phyloP scores from a whole-genome alignment of 2,888 invertebrate genomes.

The Biston stratarius region DNA sequence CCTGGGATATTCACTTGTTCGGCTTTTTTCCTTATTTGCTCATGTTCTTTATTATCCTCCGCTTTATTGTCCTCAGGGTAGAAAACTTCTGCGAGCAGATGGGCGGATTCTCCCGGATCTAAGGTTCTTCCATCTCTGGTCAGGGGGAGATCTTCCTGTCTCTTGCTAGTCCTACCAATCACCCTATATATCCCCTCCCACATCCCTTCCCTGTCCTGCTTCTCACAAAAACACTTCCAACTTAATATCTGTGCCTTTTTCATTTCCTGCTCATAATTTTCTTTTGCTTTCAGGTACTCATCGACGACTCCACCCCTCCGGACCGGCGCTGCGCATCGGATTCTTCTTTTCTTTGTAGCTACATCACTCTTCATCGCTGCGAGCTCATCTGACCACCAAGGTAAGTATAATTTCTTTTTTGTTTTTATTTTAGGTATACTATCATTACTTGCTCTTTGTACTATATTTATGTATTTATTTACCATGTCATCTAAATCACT shows the following conservation, averaged over 20 bases:
- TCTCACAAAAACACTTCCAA: conserved; percentile 41
- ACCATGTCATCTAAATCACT: neutral
- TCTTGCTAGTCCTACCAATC: conserved; percentile 10
- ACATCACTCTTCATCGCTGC: conserved; percentile 33
- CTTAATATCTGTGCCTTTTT: conserved; percentile 17
- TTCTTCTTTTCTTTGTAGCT: conserved; percentile 32
- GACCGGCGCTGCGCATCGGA: conserved; percentile 36
- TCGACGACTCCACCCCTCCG: conserved; percentile 34
- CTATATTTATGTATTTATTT: neutral
- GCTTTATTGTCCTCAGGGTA: neutral
- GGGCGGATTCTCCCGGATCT: conserved; percentile 17
- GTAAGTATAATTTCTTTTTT: neutral
- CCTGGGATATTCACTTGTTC: conserved; percentile 16
- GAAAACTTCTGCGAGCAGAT: conserved; percentile 21
- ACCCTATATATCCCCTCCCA: conserved; percentile 36
- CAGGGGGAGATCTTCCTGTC: conserved; percentile 22
- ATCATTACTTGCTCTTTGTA: too few species aligned
- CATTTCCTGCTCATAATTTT: conserved; percentile 40
- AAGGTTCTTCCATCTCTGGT: neutral
- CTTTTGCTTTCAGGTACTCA: conserved; percentile 37
- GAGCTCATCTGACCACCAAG: conserved; percentile 33
- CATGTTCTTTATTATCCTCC: conserved; percentile 24
- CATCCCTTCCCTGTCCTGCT: conserved; percentile 27
- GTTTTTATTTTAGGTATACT: neutral
- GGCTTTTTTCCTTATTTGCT: neutral